Evolutionary conservation across 2,113 vertebrate genomes (phyloP).

Genomic region (Apteryx mantelli): DNA sequence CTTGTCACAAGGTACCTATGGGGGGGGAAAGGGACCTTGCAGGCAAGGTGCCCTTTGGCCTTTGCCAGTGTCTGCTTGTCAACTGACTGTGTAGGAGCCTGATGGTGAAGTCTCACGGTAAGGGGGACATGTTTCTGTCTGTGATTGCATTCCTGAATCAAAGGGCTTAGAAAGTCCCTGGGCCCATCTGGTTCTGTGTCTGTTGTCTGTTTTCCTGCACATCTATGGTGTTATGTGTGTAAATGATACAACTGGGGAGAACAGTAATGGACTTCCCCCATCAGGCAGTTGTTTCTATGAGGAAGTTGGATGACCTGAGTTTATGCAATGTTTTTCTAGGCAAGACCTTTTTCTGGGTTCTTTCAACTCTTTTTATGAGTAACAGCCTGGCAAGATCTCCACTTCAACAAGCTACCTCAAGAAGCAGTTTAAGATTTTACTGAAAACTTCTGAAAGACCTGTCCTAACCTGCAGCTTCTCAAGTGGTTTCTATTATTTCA

Average conservation of each 20-base stretch:
- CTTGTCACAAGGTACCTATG: not conserved
- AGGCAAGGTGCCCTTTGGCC: not conserved
- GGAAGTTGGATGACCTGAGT: not conserved
- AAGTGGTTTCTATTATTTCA: slow-evolving; percentile 27
- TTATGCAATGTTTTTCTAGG: not conserved
- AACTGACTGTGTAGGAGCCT: not conserved
- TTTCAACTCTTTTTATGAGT: slow-evolving; percentile 10
- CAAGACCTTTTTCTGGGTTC: not conserved
- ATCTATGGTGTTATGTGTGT: not conserved
- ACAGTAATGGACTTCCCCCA: not conserved
- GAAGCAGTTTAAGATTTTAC: slow-evolving; percentile 8
- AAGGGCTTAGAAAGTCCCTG: not conserved
- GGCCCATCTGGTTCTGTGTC: not conserved
- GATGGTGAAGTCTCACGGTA: not conserved
- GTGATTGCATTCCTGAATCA: not conserved
- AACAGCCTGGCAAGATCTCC: not conserved
- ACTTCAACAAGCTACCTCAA: slow-evolving; percentile 16
- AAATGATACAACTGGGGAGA: not conserved
- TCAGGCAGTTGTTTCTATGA: not conserved
- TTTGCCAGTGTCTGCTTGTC: not conserved
- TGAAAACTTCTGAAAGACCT: slow-evolving; percentile 28
- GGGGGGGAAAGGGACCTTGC: not conserved
- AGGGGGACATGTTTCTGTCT: not conserved
- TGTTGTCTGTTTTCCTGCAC: not conserved
- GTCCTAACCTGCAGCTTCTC: slow-evolving; percentile 43